Conservation (phyloP, 2,797 vertebrate genomes). For the Rhinatrema bivittatum region DNA sequence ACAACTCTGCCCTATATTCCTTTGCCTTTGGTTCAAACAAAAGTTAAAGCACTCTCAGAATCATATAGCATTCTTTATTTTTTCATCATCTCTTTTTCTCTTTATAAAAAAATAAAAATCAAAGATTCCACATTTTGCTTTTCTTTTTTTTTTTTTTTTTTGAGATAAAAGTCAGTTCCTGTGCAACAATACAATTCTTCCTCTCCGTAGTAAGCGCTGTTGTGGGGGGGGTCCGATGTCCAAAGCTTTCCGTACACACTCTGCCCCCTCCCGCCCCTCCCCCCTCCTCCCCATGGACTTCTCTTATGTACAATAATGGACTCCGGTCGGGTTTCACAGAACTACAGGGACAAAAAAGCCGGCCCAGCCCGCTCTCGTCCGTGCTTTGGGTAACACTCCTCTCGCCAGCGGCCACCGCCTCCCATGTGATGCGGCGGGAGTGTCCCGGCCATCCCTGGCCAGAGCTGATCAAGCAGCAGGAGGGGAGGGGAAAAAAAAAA, state of each 20-base stretch:
- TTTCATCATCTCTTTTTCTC: no score
- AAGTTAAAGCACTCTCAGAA: conserved; percentile 74
- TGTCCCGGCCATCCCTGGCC: no score
- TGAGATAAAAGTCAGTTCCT: conserved; percentile 62
- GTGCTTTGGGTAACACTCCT: no score
- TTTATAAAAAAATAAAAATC: conserved; percentile 62
- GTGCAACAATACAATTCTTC: conserved; percentile 62
- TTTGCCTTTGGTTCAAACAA: conserved; percentile 77
- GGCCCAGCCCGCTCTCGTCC: no score
- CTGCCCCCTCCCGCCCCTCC: neutral
- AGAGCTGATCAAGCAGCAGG: conserved; percentile 30
- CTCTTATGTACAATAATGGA: no score
- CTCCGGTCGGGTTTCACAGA: no score
- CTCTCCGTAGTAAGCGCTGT: conserved; percentile 50
- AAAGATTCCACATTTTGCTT: conserved; percentile 66
- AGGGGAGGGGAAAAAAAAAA: conserved; percentile 22
- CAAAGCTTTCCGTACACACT: conserved; percentile 10
- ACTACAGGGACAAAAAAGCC: no score
- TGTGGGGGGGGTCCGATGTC: conserved; percentile 37
- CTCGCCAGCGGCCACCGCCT: no score
- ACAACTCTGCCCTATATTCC: conserved; percentile 80
- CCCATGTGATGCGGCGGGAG: no score
- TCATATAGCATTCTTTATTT: conserved; percentile 58
- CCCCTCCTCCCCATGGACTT: conserved; percentile 13
- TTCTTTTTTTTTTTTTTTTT: no score